A percentile compares a stretch with the other conserved stretches of the same genome.
Conservation (phyloP, 2,888 invertebrate genomes). For the Cheilosia vernalis region DNA sequence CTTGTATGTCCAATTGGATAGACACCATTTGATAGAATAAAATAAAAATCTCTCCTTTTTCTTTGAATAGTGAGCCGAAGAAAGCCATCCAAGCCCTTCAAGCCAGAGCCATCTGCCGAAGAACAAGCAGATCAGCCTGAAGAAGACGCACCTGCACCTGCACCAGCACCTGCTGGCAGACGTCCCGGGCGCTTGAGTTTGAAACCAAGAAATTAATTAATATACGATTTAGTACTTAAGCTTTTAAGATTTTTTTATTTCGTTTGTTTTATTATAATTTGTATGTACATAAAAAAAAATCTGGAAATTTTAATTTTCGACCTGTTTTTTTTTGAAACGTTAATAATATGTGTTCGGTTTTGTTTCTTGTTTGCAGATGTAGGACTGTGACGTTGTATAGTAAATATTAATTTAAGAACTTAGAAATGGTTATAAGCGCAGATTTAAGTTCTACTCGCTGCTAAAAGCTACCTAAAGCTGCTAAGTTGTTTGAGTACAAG, state of each 20-base stretch:
- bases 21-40: background rate
- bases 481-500: too few species aligned
- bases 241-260: constrained; percentile 62
- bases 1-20: constrained; percentile 78
- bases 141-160: constrained; percentile 79
- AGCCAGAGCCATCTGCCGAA: constrained; percentile 78
- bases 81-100: constrained; percentile 79
- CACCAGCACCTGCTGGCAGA: constrained; percentile 76
- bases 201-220: constrained; percentile 80
- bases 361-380: too few species aligned
- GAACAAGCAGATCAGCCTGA: constrained; percentile 81
- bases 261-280: constrained; percentile 72
- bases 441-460: too few species aligned
- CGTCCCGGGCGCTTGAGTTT: constrained; percentile 81
- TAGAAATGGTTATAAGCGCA: too few species aligned
- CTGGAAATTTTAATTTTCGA: constrained; percentile 36
- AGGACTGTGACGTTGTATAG: too few species aligned
- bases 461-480: too few species aligned
- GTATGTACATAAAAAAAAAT: constrained; percentile 70
- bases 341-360: too few species aligned
- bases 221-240: constrained; percentile 60
- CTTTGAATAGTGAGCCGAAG: constrained; percentile 79
- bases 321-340: background rate
- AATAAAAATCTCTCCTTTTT: too few species aligned
- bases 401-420: too few species aligned